Percentiles rank a stretch among this genome's conserved stretches.
phyloP scores from a whole-genome alignment of 2,113 vertebrate species.

The Nothocercus nigrocapillus region DNA sequence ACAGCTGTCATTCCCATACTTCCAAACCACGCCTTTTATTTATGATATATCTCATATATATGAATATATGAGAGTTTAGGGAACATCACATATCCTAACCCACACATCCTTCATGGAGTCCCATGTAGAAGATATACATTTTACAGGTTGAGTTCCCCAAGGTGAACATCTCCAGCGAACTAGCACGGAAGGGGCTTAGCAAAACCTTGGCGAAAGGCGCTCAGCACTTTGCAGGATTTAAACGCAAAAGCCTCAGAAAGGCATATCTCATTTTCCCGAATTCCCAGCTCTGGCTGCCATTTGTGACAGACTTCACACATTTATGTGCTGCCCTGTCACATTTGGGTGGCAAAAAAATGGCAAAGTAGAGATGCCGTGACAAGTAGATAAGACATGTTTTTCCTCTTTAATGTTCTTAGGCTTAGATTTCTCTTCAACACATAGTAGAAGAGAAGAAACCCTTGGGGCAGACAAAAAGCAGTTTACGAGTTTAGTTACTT shows the following conservation, averaged over 20 bases:
- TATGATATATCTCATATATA: not conserved
- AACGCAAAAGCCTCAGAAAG: slow-evolving; percentile 62
- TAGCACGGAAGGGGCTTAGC: not conserved
- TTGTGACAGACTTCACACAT: slow-evolving; percentile 73
- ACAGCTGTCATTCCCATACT: not conserved
- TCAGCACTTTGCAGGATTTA: slow-evolving; percentile 55
- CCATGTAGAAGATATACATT: not conserved
- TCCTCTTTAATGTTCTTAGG: slow-evolving; percentile 66
- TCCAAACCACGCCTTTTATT: not conserved
- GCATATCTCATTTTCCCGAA: slow-evolving; percentile 66
- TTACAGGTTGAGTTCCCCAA: slow-evolving; percentile 36
- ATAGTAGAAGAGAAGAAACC: slow-evolving; percentile 53
- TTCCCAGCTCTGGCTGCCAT: slow-evolving; percentile 67
- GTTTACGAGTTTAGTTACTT: slow-evolving; percentile 44
- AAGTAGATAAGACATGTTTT: slow-evolving; percentile 70
- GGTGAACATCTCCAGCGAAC: slow-evolving; percentile 2
- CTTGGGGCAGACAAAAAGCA: slow-evolving; percentile 62
- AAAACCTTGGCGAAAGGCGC: slow-evolving; percentile 46
- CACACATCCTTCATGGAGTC: not conserved
- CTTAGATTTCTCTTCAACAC: slow-evolving; percentile 69
- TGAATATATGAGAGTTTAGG: not conserved
- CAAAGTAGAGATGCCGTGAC: slow-evolving; percentile 72
- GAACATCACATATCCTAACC: not conserved
- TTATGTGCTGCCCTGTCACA: slow-evolving; percentile 67
- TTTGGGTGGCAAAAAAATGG: slow-evolving; percentile 73